Evolutionary conservation across 2,888 invertebrate genomes (phyloP), one percentile per base, ranked within the genome.

Genomic region (Altica lythri): DNA sequence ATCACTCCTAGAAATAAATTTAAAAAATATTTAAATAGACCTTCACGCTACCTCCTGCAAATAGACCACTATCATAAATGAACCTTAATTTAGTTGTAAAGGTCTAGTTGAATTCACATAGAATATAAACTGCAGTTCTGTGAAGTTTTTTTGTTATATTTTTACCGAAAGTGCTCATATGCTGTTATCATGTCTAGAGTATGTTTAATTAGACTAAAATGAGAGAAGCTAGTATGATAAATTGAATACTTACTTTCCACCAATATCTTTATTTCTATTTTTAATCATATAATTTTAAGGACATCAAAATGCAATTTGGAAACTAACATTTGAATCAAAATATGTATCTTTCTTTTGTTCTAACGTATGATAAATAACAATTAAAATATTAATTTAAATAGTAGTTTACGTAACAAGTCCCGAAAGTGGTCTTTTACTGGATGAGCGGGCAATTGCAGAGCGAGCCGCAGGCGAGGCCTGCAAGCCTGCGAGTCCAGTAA

Each of bases 81-180:
- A 49, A 44, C 18, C 42, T 46, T 29, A 59, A 63, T 68, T 69
- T 68, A 68, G 69, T 70, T 68, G 63, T 68, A 64, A 58, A 55
- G 55, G 43, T 44, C 57, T 66, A 66, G 60, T 59, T 65, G 62
- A 58, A 63, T 63, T 66, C 65, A 64, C 63, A 55, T 54, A 55
- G 50, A 37, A 12, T 51, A 50, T 46, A 44, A 27, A 54, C 60
- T 64, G 66, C 65, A 67, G 62, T 68, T 67, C 69, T 73, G 63
- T 69, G 64, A 70, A 71, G 61, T 66, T 69, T 69, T n/a, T 58
- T 69, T 56, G 66, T 69, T 71, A 75, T 74, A 74, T 83, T 83
- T 83, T 83, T 75, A 83, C 84, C 83, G 82, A 83, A 84, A 83
- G 83, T 84, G 84, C 84, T 84, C 84, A 83, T 38, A 38, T 81